Evolutionary conservation across 2,797 vertebrate genomes (phyloP).

Genomic region (Squalus acanthias): DNA sequence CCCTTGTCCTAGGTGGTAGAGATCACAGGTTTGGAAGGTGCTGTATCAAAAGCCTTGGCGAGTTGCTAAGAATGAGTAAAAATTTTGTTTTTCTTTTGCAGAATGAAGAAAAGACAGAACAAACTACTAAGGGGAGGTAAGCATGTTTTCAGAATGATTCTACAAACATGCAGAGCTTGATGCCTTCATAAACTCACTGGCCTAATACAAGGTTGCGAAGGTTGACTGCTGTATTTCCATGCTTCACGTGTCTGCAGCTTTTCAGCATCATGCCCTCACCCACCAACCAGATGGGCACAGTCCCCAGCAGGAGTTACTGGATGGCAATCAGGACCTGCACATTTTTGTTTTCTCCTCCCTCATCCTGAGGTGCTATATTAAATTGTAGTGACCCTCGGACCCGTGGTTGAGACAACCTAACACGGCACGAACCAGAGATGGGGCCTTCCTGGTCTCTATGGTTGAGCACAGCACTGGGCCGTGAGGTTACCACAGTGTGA

Average conservation of each 20-base stretch:
- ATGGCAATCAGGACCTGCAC: background rate
- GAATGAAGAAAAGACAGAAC: constrained; percentile 11
- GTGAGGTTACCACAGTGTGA: background rate
- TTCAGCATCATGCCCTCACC: background rate
- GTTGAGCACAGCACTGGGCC: background rate
- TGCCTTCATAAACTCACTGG: background rate
- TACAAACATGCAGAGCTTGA: background rate
- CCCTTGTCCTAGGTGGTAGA: too few species aligned
- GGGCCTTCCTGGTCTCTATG: background rate
- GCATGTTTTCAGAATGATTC: background rate
- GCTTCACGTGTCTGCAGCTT: background rate
- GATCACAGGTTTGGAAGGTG: background rate
- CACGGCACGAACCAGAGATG: too few species aligned
- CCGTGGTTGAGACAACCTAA: background rate
- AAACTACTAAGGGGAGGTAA: background rate
- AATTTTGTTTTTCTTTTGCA: background rate
- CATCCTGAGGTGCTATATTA: background rate
- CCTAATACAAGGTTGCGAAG: background rate
- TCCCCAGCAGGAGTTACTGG: background rate
- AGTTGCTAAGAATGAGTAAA: background rate
- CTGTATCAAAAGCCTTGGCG: background rate
- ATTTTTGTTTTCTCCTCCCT: background rate
- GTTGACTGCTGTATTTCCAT: background rate
- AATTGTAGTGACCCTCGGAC: background rate
- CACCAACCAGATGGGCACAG: too few species aligned